Evolutionary conservation across 2,113 vertebrate genomes (phyloP).

Genomic region (Bos javanicus): DNA sequence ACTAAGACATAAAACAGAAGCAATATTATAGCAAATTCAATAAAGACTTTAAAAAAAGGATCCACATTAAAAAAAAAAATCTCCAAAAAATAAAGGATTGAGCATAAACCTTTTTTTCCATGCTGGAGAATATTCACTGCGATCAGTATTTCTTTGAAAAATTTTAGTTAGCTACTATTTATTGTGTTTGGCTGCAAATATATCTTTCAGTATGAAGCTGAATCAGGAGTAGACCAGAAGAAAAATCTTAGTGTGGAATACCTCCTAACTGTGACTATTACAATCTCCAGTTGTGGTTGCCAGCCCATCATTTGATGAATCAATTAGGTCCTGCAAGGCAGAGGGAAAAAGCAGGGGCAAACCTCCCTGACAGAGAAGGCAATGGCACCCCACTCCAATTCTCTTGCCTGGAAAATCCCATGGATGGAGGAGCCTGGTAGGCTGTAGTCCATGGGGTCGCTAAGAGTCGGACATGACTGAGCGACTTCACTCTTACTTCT

Average conservation of each 20-base stretch:
- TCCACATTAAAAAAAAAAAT: neutral
- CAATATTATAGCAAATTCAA: neutral
- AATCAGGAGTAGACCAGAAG: neutral
- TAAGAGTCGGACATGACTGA: too few species aligned
- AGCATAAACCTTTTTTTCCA: neutral
- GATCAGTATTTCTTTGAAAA: neutral
- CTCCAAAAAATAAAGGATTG: neutral
- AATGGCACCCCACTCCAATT: too few species aligned
- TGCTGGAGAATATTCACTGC: neutral
- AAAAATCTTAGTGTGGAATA: neutral
- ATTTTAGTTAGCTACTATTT: neutral
- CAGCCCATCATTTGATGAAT: neutral
- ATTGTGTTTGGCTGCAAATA: neutral
- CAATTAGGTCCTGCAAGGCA: neutral
- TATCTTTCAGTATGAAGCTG: neutral
- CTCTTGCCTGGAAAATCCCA: too few species aligned
- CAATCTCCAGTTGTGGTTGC: neutral
- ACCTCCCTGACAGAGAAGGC: neutral
- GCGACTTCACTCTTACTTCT: too few species aligned
- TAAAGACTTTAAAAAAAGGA: neutral
- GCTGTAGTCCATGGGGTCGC: too few species aligned
- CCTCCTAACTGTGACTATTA: neutral
- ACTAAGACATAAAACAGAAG: neutral
- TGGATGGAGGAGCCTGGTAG: too few species aligned
- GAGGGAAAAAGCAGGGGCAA: neutral